Evolutionary conservation across 64 coral and sea anemone species (phyloP), one percentile per base, ranked within the genome.

Genomic region (Stylophora pistillata): DNA sequence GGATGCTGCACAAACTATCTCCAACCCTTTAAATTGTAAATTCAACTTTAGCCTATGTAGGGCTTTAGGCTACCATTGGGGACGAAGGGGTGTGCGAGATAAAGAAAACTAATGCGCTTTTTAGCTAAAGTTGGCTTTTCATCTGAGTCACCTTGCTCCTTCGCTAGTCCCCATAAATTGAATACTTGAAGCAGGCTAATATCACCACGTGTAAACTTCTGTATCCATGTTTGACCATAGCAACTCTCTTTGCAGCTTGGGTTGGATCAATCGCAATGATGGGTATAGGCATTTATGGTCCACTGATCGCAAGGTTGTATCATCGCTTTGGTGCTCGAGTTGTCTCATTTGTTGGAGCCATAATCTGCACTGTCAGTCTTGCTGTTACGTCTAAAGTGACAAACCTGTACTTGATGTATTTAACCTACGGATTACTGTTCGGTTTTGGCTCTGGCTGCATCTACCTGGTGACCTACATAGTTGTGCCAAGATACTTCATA

Each of bases 191-290:
- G n/a, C n/a, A n/a, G n/a, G n/a, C n/a, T n/a, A n/a, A n/a, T 7
- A 47, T 47, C 37, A 47, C 37, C 37, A 47, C 37, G 7, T 47
- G 3, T 47, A 47, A 47, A 47, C 3, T 47, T 47, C 3, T 1
- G 37, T 47, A 47, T 47, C 3, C 7, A 47, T n/a, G 7, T 4
- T 7, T 47, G 37, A 47, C 3, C 7, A 7, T 47, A 4, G 37
- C 37, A 1, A 54, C 29, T 10, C 17, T 54, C 10, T 89, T 89
- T 79, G 0, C 30, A 89, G 87, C 87, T 20, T 89, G 73, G 87
- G 53, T 89, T 9, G 87, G 87, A 28, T 89, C 87, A 20, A 62
- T 89, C 30, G 74, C 87, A 12, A 89, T 89, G 27, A 60, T 58
- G 2, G 47, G 71, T 13, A 64, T 77, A 15, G 78, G 78, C 58